These are phyloP conservation scores for Drosophila ercepeae DNA, from an alignment of 1,140 invertebrate species.

Conservation along the genomic window DNA sequence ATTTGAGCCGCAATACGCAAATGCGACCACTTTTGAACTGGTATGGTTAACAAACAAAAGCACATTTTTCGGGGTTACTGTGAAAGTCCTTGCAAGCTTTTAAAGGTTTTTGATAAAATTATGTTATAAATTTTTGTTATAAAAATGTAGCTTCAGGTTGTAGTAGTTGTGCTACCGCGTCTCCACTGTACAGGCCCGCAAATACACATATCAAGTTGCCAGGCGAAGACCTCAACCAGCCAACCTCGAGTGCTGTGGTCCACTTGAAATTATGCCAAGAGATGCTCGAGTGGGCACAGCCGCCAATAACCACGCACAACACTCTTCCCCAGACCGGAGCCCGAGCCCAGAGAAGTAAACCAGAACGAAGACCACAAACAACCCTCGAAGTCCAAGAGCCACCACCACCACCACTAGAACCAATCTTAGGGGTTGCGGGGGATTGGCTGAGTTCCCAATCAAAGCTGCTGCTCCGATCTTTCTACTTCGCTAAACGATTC, in stretches of 20 bases:
- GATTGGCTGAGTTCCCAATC: conserved; percentile 41
- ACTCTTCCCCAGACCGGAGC: conserved; percentile 12
- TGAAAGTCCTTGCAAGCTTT: not conserved
- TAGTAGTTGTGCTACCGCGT: too few species aligned
- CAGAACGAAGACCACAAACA: conserved; percentile 52
- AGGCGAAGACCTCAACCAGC: conserved; percentile 30
- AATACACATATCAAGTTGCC: conserved; percentile 35
- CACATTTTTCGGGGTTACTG: not conserved
- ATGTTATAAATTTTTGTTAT: too few species aligned
- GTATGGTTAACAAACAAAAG: not conserved
- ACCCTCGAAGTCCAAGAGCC: conserved; percentile 59
- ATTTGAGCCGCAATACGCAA: conserved; percentile 28
- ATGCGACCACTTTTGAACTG: conserved; percentile 23
- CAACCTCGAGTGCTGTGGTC: conserved; percentile 35
- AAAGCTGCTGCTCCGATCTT: conserved; percentile 66
- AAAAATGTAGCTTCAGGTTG: too few species aligned
- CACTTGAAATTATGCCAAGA: conserved; percentile 49
- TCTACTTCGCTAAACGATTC: conserved; percentile 64
- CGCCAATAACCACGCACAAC: conserved; percentile 46
- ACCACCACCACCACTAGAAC: conserved; percentile 20
- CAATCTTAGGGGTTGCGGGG: conserved; percentile 53
- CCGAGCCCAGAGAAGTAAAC: conserved; percentile 4
- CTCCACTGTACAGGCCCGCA: not conserved
- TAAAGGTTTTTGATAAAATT: too few species aligned
- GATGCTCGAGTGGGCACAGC: conserved; percentile 49